phyloP scores from a whole-genome alignment of 2,888 invertebrate species.

The Mythimna pallens region DNA sequence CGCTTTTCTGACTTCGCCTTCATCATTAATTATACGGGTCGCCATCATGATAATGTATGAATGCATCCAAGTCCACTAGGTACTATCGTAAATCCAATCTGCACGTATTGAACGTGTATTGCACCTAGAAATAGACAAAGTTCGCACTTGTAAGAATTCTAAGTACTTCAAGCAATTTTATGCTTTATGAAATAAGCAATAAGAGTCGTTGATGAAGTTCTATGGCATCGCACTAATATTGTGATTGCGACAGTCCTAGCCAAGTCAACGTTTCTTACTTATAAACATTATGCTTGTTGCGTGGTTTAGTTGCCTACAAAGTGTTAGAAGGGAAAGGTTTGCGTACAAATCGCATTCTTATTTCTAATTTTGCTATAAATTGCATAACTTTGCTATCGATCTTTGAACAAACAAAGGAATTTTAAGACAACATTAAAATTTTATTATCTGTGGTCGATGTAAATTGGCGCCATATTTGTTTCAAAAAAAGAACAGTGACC shows the following conservation, averaged over 20 bases:
- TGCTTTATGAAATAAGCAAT: constrained; percentile 61
- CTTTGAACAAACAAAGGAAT: constrained; percentile 2
- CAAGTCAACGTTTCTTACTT: constrained; percentile 86
- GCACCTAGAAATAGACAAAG: constrained; percentile 76
- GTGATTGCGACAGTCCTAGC: constrained; percentile 80
- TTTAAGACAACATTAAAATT: not conserved
- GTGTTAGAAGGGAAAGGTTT: constrained; percentile 86
- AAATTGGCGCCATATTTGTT: constrained; percentile 27
- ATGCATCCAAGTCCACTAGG: constrained; percentile 55
- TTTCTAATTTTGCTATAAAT: constrained; percentile 27
- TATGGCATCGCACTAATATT: constrained; percentile 70
- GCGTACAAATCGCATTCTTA: constrained; percentile 67
- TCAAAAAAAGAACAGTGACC: constrained; percentile 58
- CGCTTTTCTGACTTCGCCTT: constrained; percentile 72
- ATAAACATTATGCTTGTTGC: constrained; percentile 86
- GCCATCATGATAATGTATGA: constrained; percentile 53
- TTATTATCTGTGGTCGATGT: not conserved
- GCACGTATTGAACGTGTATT: constrained; percentile 73
- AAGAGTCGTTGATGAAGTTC: constrained; percentile 56
- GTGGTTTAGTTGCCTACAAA: constrained; percentile 84
- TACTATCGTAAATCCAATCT: constrained; percentile 75
- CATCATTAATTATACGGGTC: constrained; percentile 68
- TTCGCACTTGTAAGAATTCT: constrained; percentile 70
- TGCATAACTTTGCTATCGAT: constrained; percentile 23
- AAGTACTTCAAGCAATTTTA: constrained; percentile 61